These are phyloP conservation scores for Anolis carolinensis DNA, from an alignment of 2,113 vertebrate species.

Conservation along the genomic window DNA sequence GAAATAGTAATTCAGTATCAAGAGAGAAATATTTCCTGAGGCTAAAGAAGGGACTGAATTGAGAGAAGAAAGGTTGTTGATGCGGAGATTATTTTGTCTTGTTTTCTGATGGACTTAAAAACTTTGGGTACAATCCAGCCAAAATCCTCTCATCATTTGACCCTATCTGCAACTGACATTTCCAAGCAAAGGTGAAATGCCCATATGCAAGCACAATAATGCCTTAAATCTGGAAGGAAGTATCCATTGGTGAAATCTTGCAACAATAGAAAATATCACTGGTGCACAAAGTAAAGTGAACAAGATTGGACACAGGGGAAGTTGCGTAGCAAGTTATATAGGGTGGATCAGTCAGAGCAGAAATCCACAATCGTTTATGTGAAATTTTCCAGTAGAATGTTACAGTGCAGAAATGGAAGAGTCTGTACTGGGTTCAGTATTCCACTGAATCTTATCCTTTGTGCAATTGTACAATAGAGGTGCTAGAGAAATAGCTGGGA, in stretches of 20 bases:
- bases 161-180: background rate
- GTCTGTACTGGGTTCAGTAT: background rate
- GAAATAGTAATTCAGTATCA: background rate
- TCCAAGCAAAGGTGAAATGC: background rate
- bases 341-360: background rate
- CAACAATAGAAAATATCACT: background rate
- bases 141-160: background rate
- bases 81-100: background rate
- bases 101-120: background rate
- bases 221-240: background rate
- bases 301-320: background rate
- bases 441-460: background rate
- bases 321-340: background rate
- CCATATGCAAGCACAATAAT: too few relatives aligned
- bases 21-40: background rate
- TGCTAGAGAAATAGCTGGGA: background rate
- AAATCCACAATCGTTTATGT: background rate
- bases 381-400: background rate
- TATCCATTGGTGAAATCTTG: background rate
- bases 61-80: too few relatives aligned
- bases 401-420: background rate
- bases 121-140: background rate
- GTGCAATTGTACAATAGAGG: background rate
- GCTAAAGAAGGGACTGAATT: background rate
- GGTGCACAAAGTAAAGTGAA: background rate